These are phyloP conservation scores for Benitochromis conjunctus DNA, from an alignment of 2,113 vertebrate species.

Conservation along the genomic window DNA sequence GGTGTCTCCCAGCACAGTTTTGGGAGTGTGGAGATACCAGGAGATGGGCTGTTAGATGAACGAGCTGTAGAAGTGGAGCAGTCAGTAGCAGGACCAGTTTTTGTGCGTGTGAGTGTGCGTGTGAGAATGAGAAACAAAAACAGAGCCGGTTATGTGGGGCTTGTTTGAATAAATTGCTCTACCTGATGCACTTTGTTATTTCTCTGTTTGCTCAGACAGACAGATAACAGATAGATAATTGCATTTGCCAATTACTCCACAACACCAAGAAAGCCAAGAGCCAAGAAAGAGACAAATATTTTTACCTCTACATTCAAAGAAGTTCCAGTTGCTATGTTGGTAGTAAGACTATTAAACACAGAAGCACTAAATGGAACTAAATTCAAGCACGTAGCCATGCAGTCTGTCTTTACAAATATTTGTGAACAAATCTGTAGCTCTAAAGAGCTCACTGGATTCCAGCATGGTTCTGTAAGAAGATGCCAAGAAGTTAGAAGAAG, in stretches of 20 bases:
- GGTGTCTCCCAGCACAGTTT: too few species aligned
- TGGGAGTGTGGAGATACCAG: too few species aligned
- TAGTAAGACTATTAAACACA: background rate
- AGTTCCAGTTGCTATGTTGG: background rate
- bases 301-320: background rate
- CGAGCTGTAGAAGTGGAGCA: too few species aligned
- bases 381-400: background rate
- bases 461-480: too few species aligned
- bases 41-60: too few species aligned
- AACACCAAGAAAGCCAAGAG: too few species aligned
- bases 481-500: too few species aligned
- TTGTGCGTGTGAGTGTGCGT: too few species aligned
- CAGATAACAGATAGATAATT: fast-evolving
- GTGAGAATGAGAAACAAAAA: too few species aligned
- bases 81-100: too few species aligned
- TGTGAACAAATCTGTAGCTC: background rate
- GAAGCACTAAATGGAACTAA: background rate
- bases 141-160: background rate
- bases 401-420: background rate
- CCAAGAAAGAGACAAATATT: background rate
- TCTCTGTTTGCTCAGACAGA: background rate
- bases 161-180: background rate
- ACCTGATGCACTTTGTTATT: background rate
- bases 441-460: background rate
- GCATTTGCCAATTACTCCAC: background rate